Conservation (phyloP, 2,888 invertebrate genomes). For the Agapetus fuscipes region DNA sequence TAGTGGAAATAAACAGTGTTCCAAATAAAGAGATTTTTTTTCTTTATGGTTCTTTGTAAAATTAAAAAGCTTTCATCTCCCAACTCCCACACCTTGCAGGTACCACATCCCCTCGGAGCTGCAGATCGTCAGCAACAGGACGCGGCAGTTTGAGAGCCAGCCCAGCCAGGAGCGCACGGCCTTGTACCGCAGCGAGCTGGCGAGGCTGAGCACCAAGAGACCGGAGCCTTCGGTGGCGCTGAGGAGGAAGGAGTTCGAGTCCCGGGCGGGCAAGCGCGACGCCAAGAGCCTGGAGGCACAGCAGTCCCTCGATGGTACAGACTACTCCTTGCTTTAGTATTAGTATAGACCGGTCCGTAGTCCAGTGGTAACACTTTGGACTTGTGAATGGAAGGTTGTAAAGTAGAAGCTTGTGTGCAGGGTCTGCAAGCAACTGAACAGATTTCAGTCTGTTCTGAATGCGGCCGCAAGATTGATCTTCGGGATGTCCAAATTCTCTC, state of each 20-base stretch:
- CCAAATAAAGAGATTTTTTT: too few species aligned
- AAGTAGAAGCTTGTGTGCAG: too few species aligned
- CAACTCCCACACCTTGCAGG: too few species aligned
- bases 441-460: too few species aligned
- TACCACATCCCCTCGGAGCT: conserved; percentile 39
- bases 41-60: too few species aligned
- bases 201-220: conserved; percentile 53
- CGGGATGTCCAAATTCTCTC: too few species aligned
- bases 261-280: conserved; percentile 38
- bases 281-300: conserved; percentile 42
- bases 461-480: too few species aligned
- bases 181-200: conserved; percentile 58
- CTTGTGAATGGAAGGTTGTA: not conserved
- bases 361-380: too few species aligned
- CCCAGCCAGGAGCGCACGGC: conserved; percentile 55
- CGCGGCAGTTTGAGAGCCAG: conserved; percentile 62
- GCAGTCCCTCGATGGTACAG: conserved; percentile 32
- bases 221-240: conserved; percentile 68
- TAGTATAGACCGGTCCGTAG: too few species aligned
- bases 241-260: conserved; percentile 63
- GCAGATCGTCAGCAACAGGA: conserved; percentile 63
- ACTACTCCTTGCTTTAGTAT: not conserved
- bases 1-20: too few species aligned
- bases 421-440: too few species aligned
- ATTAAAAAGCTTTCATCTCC: too few species aligned